Conservation (phyloP, 1,140 invertebrate species). For the Diorhabda carinulata region DNA sequence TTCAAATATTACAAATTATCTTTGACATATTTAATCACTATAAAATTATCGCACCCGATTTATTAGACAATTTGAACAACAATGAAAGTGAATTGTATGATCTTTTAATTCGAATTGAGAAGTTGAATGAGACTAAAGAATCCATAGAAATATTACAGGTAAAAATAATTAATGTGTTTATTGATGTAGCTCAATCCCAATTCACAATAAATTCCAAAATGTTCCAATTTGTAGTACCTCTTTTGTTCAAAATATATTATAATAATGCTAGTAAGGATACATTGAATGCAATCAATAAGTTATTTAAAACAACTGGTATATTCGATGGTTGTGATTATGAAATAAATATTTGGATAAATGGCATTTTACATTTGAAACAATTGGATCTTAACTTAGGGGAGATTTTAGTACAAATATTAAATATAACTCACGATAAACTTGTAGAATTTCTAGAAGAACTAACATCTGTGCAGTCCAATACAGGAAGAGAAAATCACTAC, state of each 20-base stretch:
- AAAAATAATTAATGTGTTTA: constrained; percentile 61
- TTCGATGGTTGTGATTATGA: constrained; percentile 61
- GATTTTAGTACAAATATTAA: constrained; percentile 42
- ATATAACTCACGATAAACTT: constrained; percentile 20
- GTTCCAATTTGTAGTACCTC: constrained; percentile 56
- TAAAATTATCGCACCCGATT: constrained; percentile 53
- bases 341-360: constrained; percentile 63
- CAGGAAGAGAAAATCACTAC: constrained; percentile 7
- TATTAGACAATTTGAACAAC: constrained; percentile 50
- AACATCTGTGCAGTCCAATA: constrained; percentile 14
- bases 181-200: constrained; percentile 54
- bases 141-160: constrained; percentile 54
- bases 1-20: constrained; percentile 49
- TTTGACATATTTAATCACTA: constrained; percentile 56
- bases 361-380: constrained; percentile 42
- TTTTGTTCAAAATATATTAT: constrained; percentile 56
- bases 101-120: constrained; percentile 48
- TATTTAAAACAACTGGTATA: constrained; percentile 58
- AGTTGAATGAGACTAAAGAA: constrained; percentile 26
- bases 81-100: constrained; percentile 46
- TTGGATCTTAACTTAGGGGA: constrained; percentile 47
- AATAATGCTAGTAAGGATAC: constrained; percentile 49
- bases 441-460: constrained; percentile 27
- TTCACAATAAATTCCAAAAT: constrained; percentile 56
- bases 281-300: constrained; percentile 49